Base-by-base conservation (phyloP, 2,797 vertebrate species). In the Limosa lapponica region DNA sequence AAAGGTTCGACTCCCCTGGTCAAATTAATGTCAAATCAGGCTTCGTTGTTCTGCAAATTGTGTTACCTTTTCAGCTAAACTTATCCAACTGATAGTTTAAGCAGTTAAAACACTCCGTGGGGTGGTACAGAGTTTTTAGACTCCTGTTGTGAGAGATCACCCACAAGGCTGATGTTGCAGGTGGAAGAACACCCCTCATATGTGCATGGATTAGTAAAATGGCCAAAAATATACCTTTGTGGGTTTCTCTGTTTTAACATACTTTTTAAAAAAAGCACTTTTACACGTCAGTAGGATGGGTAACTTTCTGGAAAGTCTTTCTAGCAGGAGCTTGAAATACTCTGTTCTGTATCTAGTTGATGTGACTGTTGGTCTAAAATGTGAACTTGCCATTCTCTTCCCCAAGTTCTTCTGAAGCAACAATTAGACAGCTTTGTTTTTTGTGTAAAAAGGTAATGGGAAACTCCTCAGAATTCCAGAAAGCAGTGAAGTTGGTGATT, bases 401-500 rank as follows among this genome's bases (percentile, higher is more conserved):
- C 41, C 32, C 30, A 57, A 0, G 13, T 16, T 43, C 30, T 74
- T 83, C 39, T 87, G 59, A 43, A 93, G 44, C 51, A 83, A 8
- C 37, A 77, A 1, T 55, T 36, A 20, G 28, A 46, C 8, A 25
- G 2, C 41, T 83, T 55, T 96, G 30, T 88, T 96, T 94, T 94
- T 96, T 93, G 27, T 98, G 36, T 94, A 57, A 84, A 97, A 97
- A 99, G 99, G 99, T 99, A 69, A 99, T 99, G 89, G 99, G 99
- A 79, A 99, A 99, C 96, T 98, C 99, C 85, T 98, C 99, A 0
- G 99, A 99, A 96, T 99, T 99, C 97, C 99, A 99, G 97, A 99
- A 98, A 97, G 99, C 99, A 8, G 99, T 99, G 93, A 99, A 98
- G 95, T 96, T 99, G 97, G 99, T 99, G 95, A 99, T 99, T 95